Evolutionary conservation across 1,140 invertebrate species (phyloP).

Genomic region (Lerema accius): DNA sequence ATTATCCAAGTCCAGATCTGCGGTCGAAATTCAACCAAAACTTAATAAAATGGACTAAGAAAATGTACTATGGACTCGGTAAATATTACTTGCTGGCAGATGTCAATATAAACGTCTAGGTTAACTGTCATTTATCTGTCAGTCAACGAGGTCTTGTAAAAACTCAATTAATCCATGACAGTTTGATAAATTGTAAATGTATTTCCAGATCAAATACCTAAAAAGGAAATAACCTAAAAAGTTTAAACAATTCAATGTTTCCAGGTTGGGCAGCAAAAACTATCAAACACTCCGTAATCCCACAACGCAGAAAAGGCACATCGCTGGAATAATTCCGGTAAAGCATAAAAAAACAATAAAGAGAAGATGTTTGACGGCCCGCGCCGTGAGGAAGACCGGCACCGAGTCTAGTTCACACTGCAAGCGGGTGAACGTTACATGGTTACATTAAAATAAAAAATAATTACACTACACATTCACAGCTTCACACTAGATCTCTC

Average conservation of each 20-base stretch:
- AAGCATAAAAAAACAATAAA: slow-evolving; percentile 69
- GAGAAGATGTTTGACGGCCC: slow-evolving; percentile 55
- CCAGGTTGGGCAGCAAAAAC: slow-evolving; percentile 40
- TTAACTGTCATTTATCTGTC: too few relatives aligned
- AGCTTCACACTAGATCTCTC: too few relatives aligned
- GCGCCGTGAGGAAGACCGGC: slow-evolving; percentile 30
- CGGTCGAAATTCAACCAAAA: too few relatives aligned
- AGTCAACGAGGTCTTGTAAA: too few relatives aligned
- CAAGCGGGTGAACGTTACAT: background rate
- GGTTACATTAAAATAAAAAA: too few relatives aligned
- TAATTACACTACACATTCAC: too few relatives aligned
- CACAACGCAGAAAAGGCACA: slow-evolving; percentile 38
- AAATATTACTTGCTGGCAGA: too few relatives aligned
- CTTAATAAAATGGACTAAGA: too few relatives aligned
- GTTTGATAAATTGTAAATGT: background rate
- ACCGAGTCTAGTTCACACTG: slow-evolving; percentile 15
- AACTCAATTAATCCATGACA: too few relatives aligned
- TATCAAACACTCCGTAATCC: slow-evolving; percentile 42
- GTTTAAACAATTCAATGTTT: slow-evolving; percentile 25
- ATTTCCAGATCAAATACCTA: slow-evolving; percentile 7
- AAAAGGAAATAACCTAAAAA: background rate
- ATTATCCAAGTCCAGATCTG: too few relatives aligned
- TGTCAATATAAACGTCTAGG: too few relatives aligned
- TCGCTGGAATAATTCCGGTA: slow-evolving; percentile 43
- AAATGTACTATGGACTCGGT: too few relatives aligned